Base-by-base conservation (phyloP, 2,888 invertebrate genomes). In the Amphipyra tragopoginis region DNA sequence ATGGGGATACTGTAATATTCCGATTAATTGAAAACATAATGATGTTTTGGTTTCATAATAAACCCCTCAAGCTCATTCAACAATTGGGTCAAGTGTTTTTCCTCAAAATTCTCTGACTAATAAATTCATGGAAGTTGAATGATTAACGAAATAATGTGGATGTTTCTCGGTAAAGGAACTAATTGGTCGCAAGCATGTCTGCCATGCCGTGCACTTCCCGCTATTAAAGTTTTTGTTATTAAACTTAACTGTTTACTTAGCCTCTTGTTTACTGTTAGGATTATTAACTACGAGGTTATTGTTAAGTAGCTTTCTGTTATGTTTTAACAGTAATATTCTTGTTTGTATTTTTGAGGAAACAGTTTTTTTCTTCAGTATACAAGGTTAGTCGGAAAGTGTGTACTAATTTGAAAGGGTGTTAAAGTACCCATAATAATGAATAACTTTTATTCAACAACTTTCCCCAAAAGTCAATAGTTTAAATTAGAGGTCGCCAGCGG, bases 81-180 rank as follows among this genome's bases (percentile, higher is more conserved):
- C 39, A 50, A 56, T 49, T 49, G n/a, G 71, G 59, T 72, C 60
- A 63, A 72, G 57, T 7, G 21, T 61, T 58, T 73, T 72, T 67
- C 51, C 48, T 57, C 5, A 62, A 70, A 75, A 57, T 53, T 38
- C 38, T 57, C 34, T 11, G n/a, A 38, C 40, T 60, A 56, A 68
- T 73, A 69, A 77, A 77, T 77, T 47, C 53, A 48, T 66, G 61
- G 64, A 62, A 72, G 54, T 50, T 49, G 53, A 53, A 74, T 77
- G 66, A 73, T 77, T 72, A 70, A 79, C 58, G 50, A 79, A 79
- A 79, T 77, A 76, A 76, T 55, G 68, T 66, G 68, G 66, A 73
- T 72, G 75, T 71, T 84, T 84, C 82, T 74, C 29, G 53, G 82
- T 81, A 83, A 56, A 52, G 54, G 59, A 61, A 48, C 77, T 80